Evolutionary conservation across 2,113 vertebrate species (phyloP).

Genomic region (Cyprinodon tularosa): DNA sequence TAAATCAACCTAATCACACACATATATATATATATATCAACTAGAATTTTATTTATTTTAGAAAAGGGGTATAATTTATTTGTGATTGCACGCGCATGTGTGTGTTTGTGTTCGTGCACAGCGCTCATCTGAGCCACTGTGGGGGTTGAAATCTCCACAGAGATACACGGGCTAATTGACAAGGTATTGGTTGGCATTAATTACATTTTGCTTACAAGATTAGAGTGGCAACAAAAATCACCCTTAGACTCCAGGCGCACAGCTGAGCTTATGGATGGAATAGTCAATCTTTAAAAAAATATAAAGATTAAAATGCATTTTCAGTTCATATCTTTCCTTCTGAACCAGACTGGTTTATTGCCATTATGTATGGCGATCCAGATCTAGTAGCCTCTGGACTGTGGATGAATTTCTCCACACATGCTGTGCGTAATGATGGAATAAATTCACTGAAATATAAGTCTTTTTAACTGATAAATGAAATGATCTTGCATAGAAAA

Average conservation of each 20-base stretch:
- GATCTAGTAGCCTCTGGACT: not conserved
- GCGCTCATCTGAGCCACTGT: constrained; percentile 50
- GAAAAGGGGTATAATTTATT: constrained; percentile 7
- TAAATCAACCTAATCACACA: not conserved
- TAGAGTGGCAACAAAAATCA: constrained; percentile 37
- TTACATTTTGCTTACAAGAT: constrained; percentile 76
- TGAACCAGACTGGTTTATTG: not conserved
- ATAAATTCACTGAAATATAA: no score
- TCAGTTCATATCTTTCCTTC: constrained; percentile 8
- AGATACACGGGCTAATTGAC: constrained; percentile 74
- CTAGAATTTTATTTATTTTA: not conserved
- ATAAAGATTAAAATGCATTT: constrained; percentile 2
- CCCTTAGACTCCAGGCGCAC: constrained; percentile 44
- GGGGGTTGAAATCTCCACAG: constrained; percentile 70
- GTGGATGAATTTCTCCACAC: not conserved
- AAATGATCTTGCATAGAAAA: no score
- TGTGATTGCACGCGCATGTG: constrained; percentile 15
- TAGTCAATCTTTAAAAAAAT: not conserved
- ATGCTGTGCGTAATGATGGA: not conserved
- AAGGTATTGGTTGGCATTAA: constrained; percentile 78
- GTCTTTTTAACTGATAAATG: no score
- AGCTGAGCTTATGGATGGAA: constrained; percentile 59
- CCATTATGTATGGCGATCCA: not conserved
- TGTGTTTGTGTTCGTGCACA: constrained; percentile 31
- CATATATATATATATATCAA: not conserved